Evolutionary conservation across 2,797 vertebrate species (phyloP).

Genomic region (Harpagifer antarcticus): DNA sequence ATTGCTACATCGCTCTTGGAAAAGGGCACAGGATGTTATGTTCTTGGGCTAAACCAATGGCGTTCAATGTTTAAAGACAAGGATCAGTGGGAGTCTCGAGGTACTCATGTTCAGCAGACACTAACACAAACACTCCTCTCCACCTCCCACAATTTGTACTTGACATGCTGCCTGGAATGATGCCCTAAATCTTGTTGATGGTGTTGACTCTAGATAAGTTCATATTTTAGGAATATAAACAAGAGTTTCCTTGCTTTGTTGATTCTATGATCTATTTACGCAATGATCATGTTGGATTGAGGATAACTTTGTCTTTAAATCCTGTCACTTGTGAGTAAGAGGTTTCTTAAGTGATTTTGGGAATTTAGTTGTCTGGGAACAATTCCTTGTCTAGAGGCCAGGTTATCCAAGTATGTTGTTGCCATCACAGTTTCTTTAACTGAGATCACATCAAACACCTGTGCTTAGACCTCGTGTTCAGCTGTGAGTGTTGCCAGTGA

Average conservation of each 20-base stretch:
- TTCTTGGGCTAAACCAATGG: slow-evolving; percentile 33
- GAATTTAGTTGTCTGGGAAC: not conserved
- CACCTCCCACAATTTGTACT: slow-evolving; percentile 42
- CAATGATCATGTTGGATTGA: not conserved
- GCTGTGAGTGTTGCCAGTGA: slow-evolving; percentile 8
- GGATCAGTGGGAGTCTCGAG: slow-evolving; percentile 49
- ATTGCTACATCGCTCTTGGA: slow-evolving; percentile 30
- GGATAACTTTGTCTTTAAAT: not conserved
- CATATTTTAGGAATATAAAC: not conserved
- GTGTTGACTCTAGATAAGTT: slow-evolving; percentile 27
- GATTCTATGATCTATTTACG: not conserved
- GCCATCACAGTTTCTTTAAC: not conserved
- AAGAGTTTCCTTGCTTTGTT: slow-evolving; percentile 9
- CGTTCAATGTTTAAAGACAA: slow-evolving; percentile 49
- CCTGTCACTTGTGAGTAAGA: not conserved
- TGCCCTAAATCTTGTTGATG: slow-evolving; percentile 32
- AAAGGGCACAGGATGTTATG: slow-evolving; percentile 44
- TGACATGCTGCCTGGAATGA: slow-evolving; percentile 35
- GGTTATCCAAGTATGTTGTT: not conserved
- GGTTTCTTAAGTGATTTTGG: not conserved
- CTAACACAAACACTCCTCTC: slow-evolving; percentile 36
- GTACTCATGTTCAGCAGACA: slow-evolving; percentile 39
- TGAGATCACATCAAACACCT: slow-evolving; percentile 11
- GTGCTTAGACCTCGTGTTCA: not conserved
- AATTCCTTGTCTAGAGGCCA: not conserved